Conservation (phyloP, 92 coral and sea anemone genomes). For the Hydrozoanthus gracilis region DNA sequence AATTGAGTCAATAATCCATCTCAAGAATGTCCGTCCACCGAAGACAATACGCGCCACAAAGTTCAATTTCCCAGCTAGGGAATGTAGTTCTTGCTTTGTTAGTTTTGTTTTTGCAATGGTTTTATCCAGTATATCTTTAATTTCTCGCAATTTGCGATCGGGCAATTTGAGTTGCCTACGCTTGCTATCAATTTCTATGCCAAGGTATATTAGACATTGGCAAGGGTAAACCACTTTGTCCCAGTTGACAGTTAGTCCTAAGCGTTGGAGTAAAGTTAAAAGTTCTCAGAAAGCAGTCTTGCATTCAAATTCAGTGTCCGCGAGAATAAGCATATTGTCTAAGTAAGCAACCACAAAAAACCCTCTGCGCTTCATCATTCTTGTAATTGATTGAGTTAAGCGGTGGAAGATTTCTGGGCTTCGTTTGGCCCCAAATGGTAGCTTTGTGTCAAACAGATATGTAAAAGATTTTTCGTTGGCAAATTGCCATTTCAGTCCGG, state of each 20-base stretch:
- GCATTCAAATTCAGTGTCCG: no score
- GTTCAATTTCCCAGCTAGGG: slow-evolving; percentile 53
- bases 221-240: background rate
- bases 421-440: slow-evolving; percentile 54
- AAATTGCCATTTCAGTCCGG: slow-evolving; percentile 56
- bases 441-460: slow-evolving; percentile 48
- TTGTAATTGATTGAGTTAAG: slow-evolving; percentile 27
- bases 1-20: background rate
- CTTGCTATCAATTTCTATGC: background rate
- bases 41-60: slow-evolving; percentile 55
- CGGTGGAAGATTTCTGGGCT: slow-evolving; percentile 58
- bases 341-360: slow-evolving; percentile 33
- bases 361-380: slow-evolving; percentile 43
- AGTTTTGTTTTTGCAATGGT: slow-evolving; percentile 23
- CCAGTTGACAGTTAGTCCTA: background rate
- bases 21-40: slow-evolving; percentile 57
- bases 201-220: background rate
- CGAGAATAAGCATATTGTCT: slow-evolving; percentile 50
- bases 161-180: background rate
- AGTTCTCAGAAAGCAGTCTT: no score
- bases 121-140: background rate
- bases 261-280: background rate
- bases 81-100: slow-evolving; percentile 53
- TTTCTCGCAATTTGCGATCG: background rate
- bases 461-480: slow-evolving; percentile 38